phyloP scores from a whole-genome alignment of 1,140 invertebrate genomes.

The Drosophila varians region DNA sequence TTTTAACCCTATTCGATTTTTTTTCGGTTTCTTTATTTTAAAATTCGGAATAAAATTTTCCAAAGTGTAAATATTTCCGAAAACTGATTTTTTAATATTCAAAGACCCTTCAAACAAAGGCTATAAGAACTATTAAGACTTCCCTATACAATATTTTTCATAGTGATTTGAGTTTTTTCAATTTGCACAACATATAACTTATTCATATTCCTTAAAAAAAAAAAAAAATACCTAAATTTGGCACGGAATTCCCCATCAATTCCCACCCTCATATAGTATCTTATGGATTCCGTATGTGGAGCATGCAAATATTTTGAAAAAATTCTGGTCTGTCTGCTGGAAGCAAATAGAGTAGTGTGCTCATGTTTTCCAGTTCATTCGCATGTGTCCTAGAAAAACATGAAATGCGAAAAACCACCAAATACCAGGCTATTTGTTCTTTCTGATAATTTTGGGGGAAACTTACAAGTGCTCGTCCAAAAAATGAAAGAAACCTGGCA shows the following conservation, averaged over 20 bases:
- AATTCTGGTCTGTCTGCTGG: conserved; percentile 62
- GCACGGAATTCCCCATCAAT: conserved; percentile 63
- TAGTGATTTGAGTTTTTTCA: background rate
- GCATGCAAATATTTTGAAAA: conserved; percentile 71
- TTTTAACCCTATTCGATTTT: too few relatives aligned
- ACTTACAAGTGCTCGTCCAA: conserved; percentile 42
- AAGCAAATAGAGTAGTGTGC: conserved; percentile 61
- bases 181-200: conserved; percentile 1
- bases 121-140: too few relatives aligned
- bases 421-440: conserved; percentile 36
- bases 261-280: conserved; percentile 29
- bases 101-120: too few relatives aligned
- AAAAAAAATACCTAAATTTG: conserved; percentile 31
- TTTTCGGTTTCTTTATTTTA: too few relatives aligned
- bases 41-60: too few relatives aligned
- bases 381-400: conserved; percentile 72
- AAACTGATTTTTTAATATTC: too few relatives aligned
- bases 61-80: too few relatives aligned
- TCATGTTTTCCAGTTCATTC: conserved; percentile 57
- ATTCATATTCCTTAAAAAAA: conserved; percentile 15
- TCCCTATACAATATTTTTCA: conserved; percentile 7
- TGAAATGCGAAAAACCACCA: conserved; percentile 41
- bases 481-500: too few relatives aligned
- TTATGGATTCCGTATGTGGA: conserved; percentile 55
- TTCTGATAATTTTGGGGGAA: conserved; percentile 58